Evolutionary conservation across 2,113 vertebrate species (phyloP), one percentile per base, ranked within the genome.

Genomic region (Pelusios castaneus): DNA sequence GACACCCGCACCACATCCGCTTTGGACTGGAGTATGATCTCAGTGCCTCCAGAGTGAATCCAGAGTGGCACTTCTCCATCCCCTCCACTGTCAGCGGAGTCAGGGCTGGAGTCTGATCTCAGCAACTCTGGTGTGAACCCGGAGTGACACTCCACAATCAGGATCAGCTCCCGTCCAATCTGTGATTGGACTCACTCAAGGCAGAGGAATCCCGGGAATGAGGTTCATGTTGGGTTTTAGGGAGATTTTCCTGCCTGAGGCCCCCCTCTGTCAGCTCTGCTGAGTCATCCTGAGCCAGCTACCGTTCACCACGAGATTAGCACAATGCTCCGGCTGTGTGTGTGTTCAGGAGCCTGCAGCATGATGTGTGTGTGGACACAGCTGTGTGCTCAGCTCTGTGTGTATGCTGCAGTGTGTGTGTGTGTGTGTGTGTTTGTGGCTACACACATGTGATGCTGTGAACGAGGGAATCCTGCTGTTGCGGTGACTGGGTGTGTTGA

Each of bases 1-100:
- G 58, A 60, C 13, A 8, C 25, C 27, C 4, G 3, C 11, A 6
- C 56, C 12, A 1, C 11, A n/a, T n/a, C n/a, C n/a, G n/a, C n/a
- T n/a, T n/a, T n/a, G n/a, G n/a, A n/a, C n/a, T n/a, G n/a, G n/a
- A n/a, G n/a, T n/a, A 19, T 25, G 7, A 55, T 55, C 54, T 24
- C 54, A 55, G 22, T 55, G 21, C 22, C 54, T 12, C 47, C 8
- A 6, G 47, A 47, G n/a, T n/a, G n/a, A n/a, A n/a, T n/a, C n/a
- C n/a, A n/a, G 47, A 47, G 47, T 47, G n/a, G n/a, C 47, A 47
- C 47, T 47, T 10, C 10, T 10, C 47, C 47, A 47, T 47, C 10
- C 51, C 55, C 25, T 2, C 24, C 11, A 24, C 25, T 24, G 10
- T 56, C 55, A 56, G 9, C 27, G 10, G 55, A 56, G 14, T 27